Base-by-base conservation (phyloP, 2,888 invertebrate genomes). In the Xestia c-nigrum region DNA sequence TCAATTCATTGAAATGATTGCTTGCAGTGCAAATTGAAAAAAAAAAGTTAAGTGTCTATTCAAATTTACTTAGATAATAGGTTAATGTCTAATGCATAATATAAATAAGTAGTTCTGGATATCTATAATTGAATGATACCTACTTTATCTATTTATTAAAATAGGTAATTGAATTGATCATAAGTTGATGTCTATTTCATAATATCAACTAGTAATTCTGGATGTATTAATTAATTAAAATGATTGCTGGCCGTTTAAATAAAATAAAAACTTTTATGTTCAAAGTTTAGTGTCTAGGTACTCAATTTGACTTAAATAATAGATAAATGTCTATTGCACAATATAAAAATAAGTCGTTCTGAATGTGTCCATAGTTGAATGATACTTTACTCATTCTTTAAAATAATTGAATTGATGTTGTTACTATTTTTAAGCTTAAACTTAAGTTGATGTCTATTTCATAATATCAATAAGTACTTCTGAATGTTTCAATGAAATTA, bases 81-180 rank as follows among this genome's bases (percentile, higher is more conserved):
- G 10, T 10, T 4, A 55, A 55, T 19, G 43, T 46, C 7, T 31
- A 57, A 47, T 61, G n/a, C 19, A 46, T 21, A 47, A 31, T 46
- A 46, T 46, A 14, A 46, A 59, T 46, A n/a, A 10, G 63, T 63
- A 63, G 3, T 71, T 71, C 71, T 50, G 47, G 46, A 61, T 71
- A n/a, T 57, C 9, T 16, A 24, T 12, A 65, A 24, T 9, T 43
- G 16, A 46, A 24, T 65, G 0, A 65, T 31, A 31, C 31, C 31
- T 19, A 16, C 24, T 50, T 43, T 47, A 19, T 19, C 5, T 24
- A 24, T 55, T 55, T 5, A 1, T 57, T 57, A 24, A 57, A 57
- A 57, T 31, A 31, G 31, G 31, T 14, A 14, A 57, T 24, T 24
- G 14, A 57, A 24, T 24, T 46, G n/a, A n/a, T 24, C 1, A 50